A percentile compares a stretch with the other conserved stretches of the same genome.
Conservation (phyloP, 2,113 vertebrate genomes). For the Piprites chloris region DNA sequence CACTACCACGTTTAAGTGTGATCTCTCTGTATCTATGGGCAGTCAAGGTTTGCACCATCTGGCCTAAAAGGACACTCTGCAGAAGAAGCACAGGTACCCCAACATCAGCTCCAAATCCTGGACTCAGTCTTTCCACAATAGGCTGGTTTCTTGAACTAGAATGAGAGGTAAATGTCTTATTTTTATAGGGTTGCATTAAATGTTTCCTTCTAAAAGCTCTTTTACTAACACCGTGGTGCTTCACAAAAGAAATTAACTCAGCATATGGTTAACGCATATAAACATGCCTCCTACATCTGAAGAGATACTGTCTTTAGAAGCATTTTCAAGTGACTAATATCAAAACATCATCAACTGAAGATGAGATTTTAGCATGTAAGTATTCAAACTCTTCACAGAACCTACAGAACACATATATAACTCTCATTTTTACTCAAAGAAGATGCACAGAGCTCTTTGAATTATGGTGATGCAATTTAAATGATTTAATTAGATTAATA, state of each 20-base stretch:
- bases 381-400: background rate
- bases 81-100: background rate
- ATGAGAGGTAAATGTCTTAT: background rate
- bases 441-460: background rate
- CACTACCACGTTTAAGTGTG: accelerated
- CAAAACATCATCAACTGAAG: background rate
- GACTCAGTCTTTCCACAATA: background rate
- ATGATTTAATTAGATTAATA: slow-evolving; percentile 51
- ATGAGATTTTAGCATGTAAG: background rate
- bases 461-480: background rate
- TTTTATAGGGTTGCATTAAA: background rate
- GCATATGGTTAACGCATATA: background rate
- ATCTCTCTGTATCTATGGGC: background rate
- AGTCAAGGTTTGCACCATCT: background rate
- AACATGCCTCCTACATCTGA: background rate
- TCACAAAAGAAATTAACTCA: background rate
- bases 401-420: background rate
- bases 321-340: background rate
- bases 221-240: background rate
- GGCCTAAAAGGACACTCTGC: background rate
- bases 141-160: background rate
- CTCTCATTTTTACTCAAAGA: background rate
- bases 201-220: background rate
- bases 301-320: background rate
- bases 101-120: background rate